Evolutionary conservation across 2,888 invertebrate species (phyloP), one percentile per base, ranked within the genome.

Genomic region (Cataglyphis cursor): DNA sequence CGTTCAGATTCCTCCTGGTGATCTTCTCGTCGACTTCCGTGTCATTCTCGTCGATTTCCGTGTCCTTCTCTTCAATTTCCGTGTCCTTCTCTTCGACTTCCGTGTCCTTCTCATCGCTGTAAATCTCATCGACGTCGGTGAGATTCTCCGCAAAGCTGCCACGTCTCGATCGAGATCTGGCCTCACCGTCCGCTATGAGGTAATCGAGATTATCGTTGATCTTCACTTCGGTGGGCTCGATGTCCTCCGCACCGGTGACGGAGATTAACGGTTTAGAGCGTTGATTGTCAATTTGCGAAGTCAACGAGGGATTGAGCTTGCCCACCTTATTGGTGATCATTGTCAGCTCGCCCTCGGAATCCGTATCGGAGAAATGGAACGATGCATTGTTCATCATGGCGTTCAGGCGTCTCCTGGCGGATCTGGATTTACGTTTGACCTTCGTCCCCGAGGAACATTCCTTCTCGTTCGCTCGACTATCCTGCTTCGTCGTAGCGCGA

Each of bases 121-220:
- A 94, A 41, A 95, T 93, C 70, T 95, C 95, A 81, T 95, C 95
- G 31, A 94, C 92, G 75, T 95, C 95, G 3, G 95, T 95, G 12
- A 94, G 78, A 59, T 92, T 92, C 0, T 95, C 95, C 1, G 88
- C 81, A 64, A 92, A 94, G 78, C 93, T 95, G 44, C 85, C 54
- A 44, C 70, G 76, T 0, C 76, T 38, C 15, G 91, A 81, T 38
- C 91, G 85, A 9, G 81, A 78, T 38, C 84, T 18, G 6, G 85
- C 83, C 18, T 85, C 87, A 64, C 85, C 73, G 68, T 90, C 89
- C 1, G 85, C 57, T 57, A 88, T 70, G 41, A 84, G 18, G 31
- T 81, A 64, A 18, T 85, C 82, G 9, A 81, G 8, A 44, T 65
- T 35, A 18, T 81, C 62, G 18, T 65, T 51, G 24, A 9, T 6